A percentile compares a stretch with the other conserved stretches of the same genome.
phyloP scores from a whole-genome alignment of 2,113 vertebrate genomes.

The Acrocephalus kingi region DNA sequence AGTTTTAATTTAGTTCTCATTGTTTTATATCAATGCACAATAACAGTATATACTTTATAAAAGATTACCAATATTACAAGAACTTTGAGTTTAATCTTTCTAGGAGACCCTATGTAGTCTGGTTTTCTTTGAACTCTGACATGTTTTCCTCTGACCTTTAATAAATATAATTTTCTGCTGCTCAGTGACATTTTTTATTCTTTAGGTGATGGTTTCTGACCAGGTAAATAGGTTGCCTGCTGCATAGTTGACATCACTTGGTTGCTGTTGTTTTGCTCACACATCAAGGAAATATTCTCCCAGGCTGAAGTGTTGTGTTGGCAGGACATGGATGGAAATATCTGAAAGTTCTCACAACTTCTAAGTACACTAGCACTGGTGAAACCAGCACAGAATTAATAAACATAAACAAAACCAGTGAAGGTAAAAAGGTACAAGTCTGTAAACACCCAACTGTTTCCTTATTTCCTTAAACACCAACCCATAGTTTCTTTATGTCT shows the following conservation, averaged over 20 bases:
- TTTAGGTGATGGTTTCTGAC: not conserved
- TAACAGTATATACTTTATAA: not conserved
- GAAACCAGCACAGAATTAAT: not conserved
- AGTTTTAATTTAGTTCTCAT: not conserved
- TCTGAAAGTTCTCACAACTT: not conserved
- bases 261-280: not conserved
- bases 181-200: not conserved
- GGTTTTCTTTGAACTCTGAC: not conserved
- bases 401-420: not conserved
- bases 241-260: not conserved
- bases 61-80: not conserved
- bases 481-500: not conserved
- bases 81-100: not conserved
- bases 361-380: not conserved
- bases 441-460: not conserved
- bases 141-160: not conserved
- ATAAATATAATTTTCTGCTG: not conserved
- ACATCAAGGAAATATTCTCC: not conserved
- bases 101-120: not conserved
- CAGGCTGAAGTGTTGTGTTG: not conserved
- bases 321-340: not conserved
- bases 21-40: not conserved
- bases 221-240: not conserved
- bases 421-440: not conserved
- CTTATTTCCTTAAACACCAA: no score